Percentiles rank a stretch among this genome's conserved stretches.
Conservation (phyloP, 2,888 invertebrate genomes). For the Eristalis tenax region DNA sequence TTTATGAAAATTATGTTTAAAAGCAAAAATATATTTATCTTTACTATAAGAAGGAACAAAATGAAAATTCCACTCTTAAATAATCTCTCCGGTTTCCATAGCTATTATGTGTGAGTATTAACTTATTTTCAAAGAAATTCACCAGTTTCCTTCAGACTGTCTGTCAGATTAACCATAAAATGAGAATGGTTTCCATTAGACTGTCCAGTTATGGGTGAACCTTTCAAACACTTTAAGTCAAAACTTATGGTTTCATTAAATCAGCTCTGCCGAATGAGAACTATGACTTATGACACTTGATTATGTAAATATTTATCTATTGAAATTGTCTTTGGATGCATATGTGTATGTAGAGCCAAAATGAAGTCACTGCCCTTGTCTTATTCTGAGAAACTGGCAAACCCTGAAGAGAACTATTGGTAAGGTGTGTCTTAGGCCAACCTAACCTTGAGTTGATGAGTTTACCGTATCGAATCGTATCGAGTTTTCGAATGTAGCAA, state of each 20-base stretch:
- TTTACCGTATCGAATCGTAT: too few relatives aligned
- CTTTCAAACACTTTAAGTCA: not conserved
- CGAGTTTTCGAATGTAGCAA: too few relatives aligned
- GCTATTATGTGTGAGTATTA: constrained; percentile 18
- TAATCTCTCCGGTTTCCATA: constrained; percentile 38
- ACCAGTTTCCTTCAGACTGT: not conserved
- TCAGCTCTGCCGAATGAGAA: not conserved
- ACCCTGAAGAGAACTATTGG: too few relatives aligned
- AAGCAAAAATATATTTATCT: not conserved
- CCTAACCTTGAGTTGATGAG: too few relatives aligned
- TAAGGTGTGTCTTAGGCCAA: too few relatives aligned
- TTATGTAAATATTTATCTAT: not conserved
- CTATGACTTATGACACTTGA: not conserved
- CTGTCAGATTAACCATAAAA: not conserved
- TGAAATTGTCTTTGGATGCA: not conserved
- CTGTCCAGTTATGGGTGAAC: not conserved
- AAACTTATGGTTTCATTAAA: not conserved
- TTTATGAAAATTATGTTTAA: constrained; percentile 21
- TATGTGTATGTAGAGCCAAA: not conserved
- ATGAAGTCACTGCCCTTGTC: too few relatives aligned
- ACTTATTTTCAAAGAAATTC: not conserved
- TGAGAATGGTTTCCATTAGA: not conserved
- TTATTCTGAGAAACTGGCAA: too few relatives aligned
- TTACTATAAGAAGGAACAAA: not conserved
- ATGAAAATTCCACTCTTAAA: not conserved